A percentile compares a stretch with the other conserved stretches of the same genome.
phyloP scores from a whole-genome alignment of 2,113 vertebrate genomes.

The Cacatua alba region DNA sequence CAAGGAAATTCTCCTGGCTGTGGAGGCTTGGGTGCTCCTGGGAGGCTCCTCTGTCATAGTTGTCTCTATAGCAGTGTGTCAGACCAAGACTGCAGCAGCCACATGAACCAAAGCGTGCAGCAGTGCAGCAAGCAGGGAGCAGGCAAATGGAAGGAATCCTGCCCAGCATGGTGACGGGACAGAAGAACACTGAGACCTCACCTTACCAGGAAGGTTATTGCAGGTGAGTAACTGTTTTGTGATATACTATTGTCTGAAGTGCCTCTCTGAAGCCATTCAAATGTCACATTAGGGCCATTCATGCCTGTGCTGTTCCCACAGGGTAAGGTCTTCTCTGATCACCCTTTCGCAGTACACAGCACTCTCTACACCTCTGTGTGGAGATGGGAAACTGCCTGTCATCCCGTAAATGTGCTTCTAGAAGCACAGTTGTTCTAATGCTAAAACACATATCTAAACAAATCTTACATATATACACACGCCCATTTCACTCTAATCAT shows the following conservation, averaged over 20 bases:
- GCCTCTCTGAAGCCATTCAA: not conserved
- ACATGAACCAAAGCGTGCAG: accelerated
- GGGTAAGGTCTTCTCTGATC: not conserved
- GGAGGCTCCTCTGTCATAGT: accelerated
- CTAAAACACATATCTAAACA: not conserved
- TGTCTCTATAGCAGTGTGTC: not conserved
- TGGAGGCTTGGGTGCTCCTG: not conserved
- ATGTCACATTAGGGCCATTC: not conserved
- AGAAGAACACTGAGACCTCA: not conserved
- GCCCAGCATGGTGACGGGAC: not conserved
- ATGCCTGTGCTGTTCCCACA: not conserved
- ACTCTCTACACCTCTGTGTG: not conserved
- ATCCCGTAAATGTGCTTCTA: not conserved
- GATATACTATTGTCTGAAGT: not conserved
- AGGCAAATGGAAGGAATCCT: not conserved
- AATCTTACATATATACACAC: not conserved
- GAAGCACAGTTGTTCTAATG: not conserved
- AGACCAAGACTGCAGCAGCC: not conserved
- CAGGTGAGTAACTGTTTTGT: not conserved
- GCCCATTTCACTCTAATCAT: not conserved
- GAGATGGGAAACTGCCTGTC: not conserved
- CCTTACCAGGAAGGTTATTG: not conserved
- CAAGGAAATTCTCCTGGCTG: not conserved
- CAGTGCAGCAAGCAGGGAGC: not conserved
- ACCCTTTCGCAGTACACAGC: not conserved